phyloP scores from a whole-genome alignment of 2,797 vertebrate species.

The Rhinatrema bivittatum region DNA sequence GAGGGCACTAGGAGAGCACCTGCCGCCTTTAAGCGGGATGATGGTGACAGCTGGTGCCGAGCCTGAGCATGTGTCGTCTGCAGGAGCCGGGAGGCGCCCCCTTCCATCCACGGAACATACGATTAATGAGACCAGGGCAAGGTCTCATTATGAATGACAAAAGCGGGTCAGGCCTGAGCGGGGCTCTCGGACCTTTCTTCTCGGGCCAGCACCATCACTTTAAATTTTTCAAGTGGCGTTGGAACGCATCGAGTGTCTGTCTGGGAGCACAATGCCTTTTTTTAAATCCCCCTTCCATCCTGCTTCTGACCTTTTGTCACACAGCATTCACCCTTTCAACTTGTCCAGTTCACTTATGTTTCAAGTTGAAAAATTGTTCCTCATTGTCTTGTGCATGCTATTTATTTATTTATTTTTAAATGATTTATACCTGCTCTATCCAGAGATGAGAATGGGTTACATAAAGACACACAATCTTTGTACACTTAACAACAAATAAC shows the following conservation, averaged over 20 bases:
- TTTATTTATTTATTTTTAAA: too few relatives aligned
- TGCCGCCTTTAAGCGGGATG: constrained; percentile 44
- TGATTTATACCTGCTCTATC: too few relatives aligned
- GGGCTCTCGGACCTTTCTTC: constrained; percentile 38
- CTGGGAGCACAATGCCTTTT: constrained; percentile 25
- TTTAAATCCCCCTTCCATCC: too few relatives aligned
- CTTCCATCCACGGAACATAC: constrained; percentile 38
- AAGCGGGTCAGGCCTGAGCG: constrained; percentile 42
- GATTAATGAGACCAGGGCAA: constrained; percentile 51
- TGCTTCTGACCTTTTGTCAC: not conserved
- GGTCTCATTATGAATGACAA: constrained; percentile 40
- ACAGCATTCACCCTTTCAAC: too few relatives aligned
- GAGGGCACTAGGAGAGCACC: constrained; percentile 46
- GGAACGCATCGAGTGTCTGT: constrained; percentile 2
- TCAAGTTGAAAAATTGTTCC: too few relatives aligned
- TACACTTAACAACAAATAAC: too few relatives aligned
- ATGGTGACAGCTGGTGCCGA: constrained; percentile 25
- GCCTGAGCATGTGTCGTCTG: constrained; percentile 53
- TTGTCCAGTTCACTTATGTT: too few relatives aligned
- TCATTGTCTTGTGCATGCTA: too few relatives aligned
- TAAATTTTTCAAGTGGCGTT: constrained; percentile 54
- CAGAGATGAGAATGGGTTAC: too few relatives aligned
- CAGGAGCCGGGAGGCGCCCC: constrained; percentile 41
- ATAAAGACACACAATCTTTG: too few relatives aligned
- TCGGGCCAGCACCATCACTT: constrained; percentile 33